Evolutionary conservation across 2,888 invertebrate genomes (phyloP).

Genomic region (Tetrapedia diversipes): DNA sequence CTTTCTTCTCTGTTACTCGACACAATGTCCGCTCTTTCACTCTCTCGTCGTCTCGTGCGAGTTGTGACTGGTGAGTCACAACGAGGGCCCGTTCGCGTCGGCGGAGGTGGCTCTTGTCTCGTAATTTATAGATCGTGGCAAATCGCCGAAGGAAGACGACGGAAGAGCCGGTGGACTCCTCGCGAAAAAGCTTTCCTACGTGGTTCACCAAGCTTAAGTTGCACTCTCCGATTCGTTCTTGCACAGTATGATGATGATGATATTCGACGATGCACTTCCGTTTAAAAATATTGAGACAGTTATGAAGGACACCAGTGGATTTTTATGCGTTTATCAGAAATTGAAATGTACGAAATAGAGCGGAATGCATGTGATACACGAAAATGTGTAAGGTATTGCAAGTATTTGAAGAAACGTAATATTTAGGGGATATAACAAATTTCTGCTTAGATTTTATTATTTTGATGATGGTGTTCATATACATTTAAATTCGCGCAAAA

Average conservation of each 20-base stretch:
- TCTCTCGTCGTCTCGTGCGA: conserved; percentile 41
- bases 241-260: not conserved
- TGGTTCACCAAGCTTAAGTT: conserved; percentile 4
- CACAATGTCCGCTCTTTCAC: conserved; percentile 49
- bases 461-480: no score
- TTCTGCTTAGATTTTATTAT: no score
- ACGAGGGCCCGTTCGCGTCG: conserved; percentile 64
- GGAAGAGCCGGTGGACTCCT: conserved; percentile 54
- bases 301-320: no score
- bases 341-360: no score
- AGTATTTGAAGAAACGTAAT: no score
- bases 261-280: no score
- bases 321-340: no score
- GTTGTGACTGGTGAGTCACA: conserved; percentile 72
- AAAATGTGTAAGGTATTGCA: no score
- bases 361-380: no score
- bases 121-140: conserved; percentile 79
- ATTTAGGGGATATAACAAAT: no score
- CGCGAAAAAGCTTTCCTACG: conserved; percentile 11
- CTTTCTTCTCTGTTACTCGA: conserved; percentile 14
- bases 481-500: no score
- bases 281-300: no score
- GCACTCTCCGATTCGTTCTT: conserved; percentile 30
- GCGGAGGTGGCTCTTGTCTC: conserved; percentile 71
- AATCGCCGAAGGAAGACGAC: conserved; percentile 70